Percentiles rank a stretch among this genome's conserved stretches.
phyloP scores from a whole-genome alignment of 1,140 invertebrate species.

The Latrodectus geometricus region DNA sequence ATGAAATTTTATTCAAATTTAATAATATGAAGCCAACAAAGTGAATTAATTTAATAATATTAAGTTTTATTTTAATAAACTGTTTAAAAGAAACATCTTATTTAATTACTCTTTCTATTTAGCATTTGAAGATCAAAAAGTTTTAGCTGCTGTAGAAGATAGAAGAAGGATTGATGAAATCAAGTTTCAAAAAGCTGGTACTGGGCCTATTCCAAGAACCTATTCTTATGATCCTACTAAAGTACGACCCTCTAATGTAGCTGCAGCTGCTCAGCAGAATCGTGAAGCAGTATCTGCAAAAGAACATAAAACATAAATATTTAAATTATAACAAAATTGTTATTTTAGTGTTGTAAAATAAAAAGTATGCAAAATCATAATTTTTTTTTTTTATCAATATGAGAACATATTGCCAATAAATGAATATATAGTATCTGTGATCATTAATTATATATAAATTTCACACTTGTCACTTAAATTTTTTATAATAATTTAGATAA shows the following conservation, averaged over 20 bases:
- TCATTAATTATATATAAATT: too few species aligned
- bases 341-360: not conserved
- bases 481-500: too few species aligned
- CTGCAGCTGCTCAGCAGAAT: constrained; percentile 12
- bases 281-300: not conserved
- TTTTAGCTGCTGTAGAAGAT: constrained; percentile 81
- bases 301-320: constrained; percentile 16
- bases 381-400: too few species aligned
- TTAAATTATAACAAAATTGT: constrained; percentile 1
- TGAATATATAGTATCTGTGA: too few species aligned
- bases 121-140: constrained; percentile 88
- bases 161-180: constrained; percentile 81
- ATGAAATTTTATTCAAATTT: too few species aligned
- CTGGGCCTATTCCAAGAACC: constrained; percentile 86
- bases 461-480: too few species aligned
- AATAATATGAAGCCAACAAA: too few species aligned
- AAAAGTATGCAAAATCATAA: not conserved
- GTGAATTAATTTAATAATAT: too few species aligned
- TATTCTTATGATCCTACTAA: constrained; percentile 86
- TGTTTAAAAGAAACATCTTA: not conserved
- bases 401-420: too few species aligned
- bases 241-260: constrained; percentile 59
- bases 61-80: too few species aligned
- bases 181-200: constrained; percentile 84
- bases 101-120: constrained; percentile 65